Evolutionary conservation across 2,888 invertebrate species (phyloP).

Genomic region (Onthophagus sagittarius): DNA sequence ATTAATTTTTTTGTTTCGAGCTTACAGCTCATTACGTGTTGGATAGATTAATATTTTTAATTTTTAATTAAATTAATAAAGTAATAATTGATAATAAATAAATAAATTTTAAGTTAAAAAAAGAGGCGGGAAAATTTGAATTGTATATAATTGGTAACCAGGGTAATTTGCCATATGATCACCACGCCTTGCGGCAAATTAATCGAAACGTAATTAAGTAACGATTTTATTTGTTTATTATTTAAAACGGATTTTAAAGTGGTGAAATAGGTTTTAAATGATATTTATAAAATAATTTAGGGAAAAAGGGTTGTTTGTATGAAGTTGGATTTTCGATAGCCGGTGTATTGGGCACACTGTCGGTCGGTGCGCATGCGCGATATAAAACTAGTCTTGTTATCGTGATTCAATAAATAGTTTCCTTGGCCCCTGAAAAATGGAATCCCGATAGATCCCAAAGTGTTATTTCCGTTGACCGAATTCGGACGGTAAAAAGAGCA

Average conservation of each 20-base stretch:
- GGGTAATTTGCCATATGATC: constrained; percentile 39
- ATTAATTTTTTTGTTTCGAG: too few species aligned
- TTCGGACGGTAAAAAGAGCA: constrained; percentile 9
- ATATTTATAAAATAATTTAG: not conserved
- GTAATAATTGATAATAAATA: too few species aligned
- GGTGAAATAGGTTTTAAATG: not conserved
- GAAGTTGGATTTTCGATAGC: not conserved
- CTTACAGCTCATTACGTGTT: too few species aligned
- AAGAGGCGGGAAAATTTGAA: constrained; percentile 20
- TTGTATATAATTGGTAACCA: constrained; percentile 29
- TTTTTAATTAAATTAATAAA: too few species aligned
- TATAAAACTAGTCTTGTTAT: constrained; percentile 22
- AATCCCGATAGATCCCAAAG: constrained; percentile 20
- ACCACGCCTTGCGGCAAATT: constrained; percentile 36
- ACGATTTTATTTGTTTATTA: not conserved
- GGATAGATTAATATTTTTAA: too few species aligned
- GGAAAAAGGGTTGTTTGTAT: not conserved
- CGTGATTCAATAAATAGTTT: constrained; percentile 24
- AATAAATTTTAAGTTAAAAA: not conserved
- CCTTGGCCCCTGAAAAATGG: constrained; percentile 23
- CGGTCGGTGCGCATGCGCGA: constrained; percentile 19
- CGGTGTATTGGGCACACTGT: constrained; percentile 2
- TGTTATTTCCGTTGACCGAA: constrained; percentile 19
- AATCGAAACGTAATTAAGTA: not conserved
- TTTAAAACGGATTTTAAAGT: not conserved